A percentile compares a stretch with the other conserved stretches of the same genome.
Conservation (phyloP, 1,140 invertebrate genomes). For the Achroia grisella region DNA sequence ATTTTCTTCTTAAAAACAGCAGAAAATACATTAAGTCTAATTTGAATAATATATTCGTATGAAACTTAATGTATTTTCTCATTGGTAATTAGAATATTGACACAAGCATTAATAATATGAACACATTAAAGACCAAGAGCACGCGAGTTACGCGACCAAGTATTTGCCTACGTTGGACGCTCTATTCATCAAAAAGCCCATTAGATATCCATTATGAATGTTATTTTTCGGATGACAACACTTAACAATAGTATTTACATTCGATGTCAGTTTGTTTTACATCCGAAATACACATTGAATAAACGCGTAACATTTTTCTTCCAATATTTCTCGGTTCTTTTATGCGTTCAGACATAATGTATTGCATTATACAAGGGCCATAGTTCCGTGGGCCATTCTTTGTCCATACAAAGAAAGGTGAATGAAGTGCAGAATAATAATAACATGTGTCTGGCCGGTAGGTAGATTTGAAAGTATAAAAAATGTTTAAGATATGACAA, state of each 20-base stretch:
- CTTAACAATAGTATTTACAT: conserved; percentile 71
- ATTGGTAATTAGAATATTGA: conserved; percentile 14
- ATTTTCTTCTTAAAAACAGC: too few relatives aligned
- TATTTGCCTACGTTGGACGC: conserved; percentile 22
- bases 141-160: conserved; percentile 15
- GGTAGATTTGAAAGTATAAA: conserved; percentile 44
- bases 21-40: too few relatives aligned
- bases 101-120: neutral
- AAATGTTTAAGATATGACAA: conserved; percentile 61
- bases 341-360: conserved; percentile 54
- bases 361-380: conserved; percentile 48
- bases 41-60: too few relatives aligned
- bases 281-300: conserved; percentile 66
- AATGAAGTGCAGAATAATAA: conserved; percentile 65
- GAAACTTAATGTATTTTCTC: too few relatives aligned
- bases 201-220: conserved; percentile 63
- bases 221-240: conserved; percentile 60
- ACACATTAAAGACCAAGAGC: conserved; percentile 2
- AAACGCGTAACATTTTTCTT: conserved; percentile 56
- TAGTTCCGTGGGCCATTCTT: conserved; percentile 51
- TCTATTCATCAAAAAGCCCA: conserved; percentile 50
- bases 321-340: conserved; percentile 45
- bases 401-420: conserved; percentile 57
- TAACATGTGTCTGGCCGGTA: conserved; percentile 57
- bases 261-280: conserved; percentile 72